A percentile compares a stretch with the other conserved stretches of the same genome.
phyloP scores from a whole-genome alignment of 2,113 vertebrate species.

The Haemorhous mexicanus region DNA sequence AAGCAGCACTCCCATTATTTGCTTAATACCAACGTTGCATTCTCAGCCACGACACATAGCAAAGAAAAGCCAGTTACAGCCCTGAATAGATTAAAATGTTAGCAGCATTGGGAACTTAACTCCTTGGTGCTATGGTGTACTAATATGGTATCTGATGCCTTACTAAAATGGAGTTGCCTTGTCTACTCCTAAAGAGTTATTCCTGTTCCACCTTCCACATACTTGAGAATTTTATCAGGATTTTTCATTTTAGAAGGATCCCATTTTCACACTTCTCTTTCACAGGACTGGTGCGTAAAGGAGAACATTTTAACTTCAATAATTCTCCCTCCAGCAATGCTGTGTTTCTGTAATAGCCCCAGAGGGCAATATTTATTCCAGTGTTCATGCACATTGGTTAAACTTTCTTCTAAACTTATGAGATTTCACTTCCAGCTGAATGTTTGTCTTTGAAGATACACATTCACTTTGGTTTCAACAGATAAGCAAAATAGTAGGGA shows the following conservation, averaged over 20 bases:
- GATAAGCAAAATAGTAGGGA: background rate
- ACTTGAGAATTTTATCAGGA: background rate
- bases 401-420: constrained; percentile 16
- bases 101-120: background rate
- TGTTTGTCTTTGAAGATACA: background rate
- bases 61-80: background rate
- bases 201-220: background rate
- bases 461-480: background rate
- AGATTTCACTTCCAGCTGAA: background rate
- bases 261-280: background rate
- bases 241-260: background rate
- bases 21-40: background rate
- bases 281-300: background rate
- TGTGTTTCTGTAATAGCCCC: background rate
- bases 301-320: background rate
- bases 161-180: background rate
- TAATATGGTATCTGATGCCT: background rate
- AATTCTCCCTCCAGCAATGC: background rate
- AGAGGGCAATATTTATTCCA: constrained; percentile 17
- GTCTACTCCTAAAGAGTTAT: background rate
- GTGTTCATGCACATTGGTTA: background rate
- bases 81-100: background rate
- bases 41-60: background rate
- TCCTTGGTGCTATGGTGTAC: background rate
- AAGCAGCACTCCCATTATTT: background rate